These are phyloP conservation scores for Tychaedon coryphoeus DNA, from an alignment of 2,113 vertebrate genomes.

Conservation along the genomic window DNA sequence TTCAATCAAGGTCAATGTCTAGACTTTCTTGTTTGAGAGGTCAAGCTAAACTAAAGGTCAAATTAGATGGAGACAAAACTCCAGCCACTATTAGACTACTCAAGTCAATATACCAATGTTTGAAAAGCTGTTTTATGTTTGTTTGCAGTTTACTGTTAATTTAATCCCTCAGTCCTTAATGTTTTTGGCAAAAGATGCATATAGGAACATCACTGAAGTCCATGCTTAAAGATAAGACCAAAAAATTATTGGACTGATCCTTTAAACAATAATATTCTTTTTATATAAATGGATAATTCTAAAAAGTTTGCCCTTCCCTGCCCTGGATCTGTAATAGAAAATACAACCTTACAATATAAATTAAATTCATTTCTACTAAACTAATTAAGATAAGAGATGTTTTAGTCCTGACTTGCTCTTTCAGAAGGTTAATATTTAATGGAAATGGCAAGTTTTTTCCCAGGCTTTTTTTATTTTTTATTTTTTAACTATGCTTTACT, in stretches of 20 bases:
- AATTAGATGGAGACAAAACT: slow-evolving; percentile 21
- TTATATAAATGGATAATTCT: background rate
- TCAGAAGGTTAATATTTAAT: background rate
- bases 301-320: background rate
- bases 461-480: background rate
- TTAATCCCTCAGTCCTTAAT: slow-evolving; percentile 2
- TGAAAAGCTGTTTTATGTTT: slow-evolving; percentile 20
- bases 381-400: background rate
- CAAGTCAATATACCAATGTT: background rate
- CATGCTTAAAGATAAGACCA: background rate
- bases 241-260: background rate
- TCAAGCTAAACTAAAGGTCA: slow-evolving; percentile 52
- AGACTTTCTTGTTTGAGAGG: slow-evolving; percentile 54
- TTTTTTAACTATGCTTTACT: background rate
- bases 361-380: background rate
- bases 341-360: background rate
- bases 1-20: slow-evolving; percentile 69
- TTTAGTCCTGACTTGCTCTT: background rate
- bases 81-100: background rate
- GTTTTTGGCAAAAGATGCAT: background rate
- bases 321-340: background rate
- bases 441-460: background rate
- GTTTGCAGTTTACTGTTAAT: slow-evolving; percentile 38
- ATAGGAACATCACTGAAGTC: background rate
- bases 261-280: background rate